A percentile compares a stretch with the other conserved stretches of the same genome.
phyloP scores from a whole-genome alignment of 2,888 invertebrate species.

The Drosophila setosimentum region DNA sequence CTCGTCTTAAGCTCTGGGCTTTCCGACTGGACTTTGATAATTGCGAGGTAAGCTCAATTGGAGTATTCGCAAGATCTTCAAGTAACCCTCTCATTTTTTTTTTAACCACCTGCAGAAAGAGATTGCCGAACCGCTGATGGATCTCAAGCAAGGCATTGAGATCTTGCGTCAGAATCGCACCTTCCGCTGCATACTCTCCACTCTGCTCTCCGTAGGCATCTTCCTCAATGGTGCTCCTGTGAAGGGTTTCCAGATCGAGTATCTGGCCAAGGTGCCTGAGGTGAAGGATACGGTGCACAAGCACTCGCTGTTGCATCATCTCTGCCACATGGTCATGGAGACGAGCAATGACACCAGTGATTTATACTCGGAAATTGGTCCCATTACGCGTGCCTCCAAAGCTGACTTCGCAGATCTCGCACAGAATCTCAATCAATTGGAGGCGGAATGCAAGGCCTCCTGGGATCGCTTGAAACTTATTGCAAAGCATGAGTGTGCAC shows the following conservation, averaged over 20 bases:
- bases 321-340: constrained; percentile 98
- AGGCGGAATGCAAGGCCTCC: constrained; percentile 98
- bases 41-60: constrained; percentile 89
- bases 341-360: constrained; percentile 98
- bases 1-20: constrained; percentile 97
- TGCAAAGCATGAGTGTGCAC: constrained; percentile 96
- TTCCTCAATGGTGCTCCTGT: constrained; percentile 97
- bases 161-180: constrained; percentile 96
- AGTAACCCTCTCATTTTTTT: not conserved
- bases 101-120: constrained; percentile 88
- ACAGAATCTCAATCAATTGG: constrained; percentile 94
- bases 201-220: constrained; percentile 97
- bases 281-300: constrained; percentile 99
- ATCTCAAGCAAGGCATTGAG: constrained; percentile 98
- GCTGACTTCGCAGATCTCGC: constrained; percentile 97
- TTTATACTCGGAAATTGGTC: constrained; percentile 98
- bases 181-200: constrained; percentile 97
- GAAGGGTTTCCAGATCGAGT: constrained; percentile 98
- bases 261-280: constrained; percentile 98
- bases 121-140: constrained; percentile 99
- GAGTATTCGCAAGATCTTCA: too few species aligned
- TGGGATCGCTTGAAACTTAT: constrained; percentile 98
- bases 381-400: constrained; percentile 95
- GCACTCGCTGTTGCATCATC: constrained; percentile 98
- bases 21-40: constrained; percentile 99